Evolutionary conservation across 1,140 invertebrate genomes (phyloP), one percentile per base, ranked within the genome.

Genomic region (Hypsibius dujardini): DNA sequence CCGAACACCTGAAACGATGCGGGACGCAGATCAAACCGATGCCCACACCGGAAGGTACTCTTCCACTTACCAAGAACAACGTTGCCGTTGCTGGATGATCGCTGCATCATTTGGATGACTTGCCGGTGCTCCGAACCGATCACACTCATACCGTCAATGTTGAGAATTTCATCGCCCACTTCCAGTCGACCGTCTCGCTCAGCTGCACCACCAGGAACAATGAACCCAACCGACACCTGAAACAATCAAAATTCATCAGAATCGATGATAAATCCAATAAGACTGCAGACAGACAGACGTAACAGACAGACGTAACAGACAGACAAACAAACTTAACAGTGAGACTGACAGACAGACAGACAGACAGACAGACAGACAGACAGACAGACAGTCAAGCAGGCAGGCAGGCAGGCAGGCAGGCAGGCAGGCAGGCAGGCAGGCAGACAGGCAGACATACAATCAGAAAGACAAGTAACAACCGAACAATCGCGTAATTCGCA

Each of bases 151-250:
- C 86, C 86, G 78, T 94, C 89, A 42, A 93, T 90, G 59, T 87
- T 88, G 60, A 93, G 85, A 60, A 96, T 90, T 77, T 95, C 86
- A 81, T 96, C 93, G 40, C 90, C 90, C 1, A 89, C 87, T 70
- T 86, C 84, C 28, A 97, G 81, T 45, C 89, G 83, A 1, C 89
- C 90, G 79, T 95, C 92, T 67, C 89, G 79, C 79, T 92, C 89
- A 7, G 92, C 92, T 47, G 92, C 88, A 40, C 92, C 90, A 75
- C 90, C 89, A 0, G 90, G 88, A 46, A 97, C 93, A 76, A 97
- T 92, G 78, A 92, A 89, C 42, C 94, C 94, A 69, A 97, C 91
- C 1, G 90, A 89, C 71, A 95, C 86, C 84, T 87, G 79, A 70
- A 28, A 2, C 15, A 71, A 70, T 2, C 60, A 12, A 69, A 71